Evolutionary conservation across 1,140 invertebrate genomes (phyloP).

Genomic region (Reticulitermes speratus): DNA sequence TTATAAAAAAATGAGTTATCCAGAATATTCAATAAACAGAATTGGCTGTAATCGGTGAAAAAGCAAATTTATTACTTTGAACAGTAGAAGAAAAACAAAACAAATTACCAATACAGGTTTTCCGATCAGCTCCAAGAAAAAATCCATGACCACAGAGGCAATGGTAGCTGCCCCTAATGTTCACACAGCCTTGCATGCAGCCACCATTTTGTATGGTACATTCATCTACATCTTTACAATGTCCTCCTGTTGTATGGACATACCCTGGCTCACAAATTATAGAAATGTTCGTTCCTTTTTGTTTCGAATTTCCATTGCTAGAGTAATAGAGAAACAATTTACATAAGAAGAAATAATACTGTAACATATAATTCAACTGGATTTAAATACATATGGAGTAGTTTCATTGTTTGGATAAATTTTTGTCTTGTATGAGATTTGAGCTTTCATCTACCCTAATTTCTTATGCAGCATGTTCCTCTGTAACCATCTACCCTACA

Average conservation of each 20-base stretch:
- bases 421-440: no score
- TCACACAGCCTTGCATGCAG: conserved; percentile 50
- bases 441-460: no score
- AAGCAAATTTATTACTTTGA: no score
- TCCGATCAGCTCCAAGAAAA: conserved; percentile 19
- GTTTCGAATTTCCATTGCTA: neutral
- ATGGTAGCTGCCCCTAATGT: conserved; percentile 45
- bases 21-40: no score
- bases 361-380: no score
- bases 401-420: no score
- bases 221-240: conserved; percentile 52
- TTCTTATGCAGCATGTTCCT: no score
- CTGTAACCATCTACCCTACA: no score
- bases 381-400: no score
- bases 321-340: neutral
- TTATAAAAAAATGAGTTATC: no score
- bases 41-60: no score
- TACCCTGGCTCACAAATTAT: conserved; percentile 13
- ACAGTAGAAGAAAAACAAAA: neutral
- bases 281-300: neutral
- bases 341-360: no score
- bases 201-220: conserved; percentile 51
- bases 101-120: conserved; percentile 28
- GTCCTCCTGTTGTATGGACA: conserved; percentile 41
- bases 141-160: conserved; percentile 45